Evolutionary conservation across 2,888 invertebrate species (phyloP), one percentile per base, ranked within the genome.

Genomic region (Laothoe populi): DNA sequence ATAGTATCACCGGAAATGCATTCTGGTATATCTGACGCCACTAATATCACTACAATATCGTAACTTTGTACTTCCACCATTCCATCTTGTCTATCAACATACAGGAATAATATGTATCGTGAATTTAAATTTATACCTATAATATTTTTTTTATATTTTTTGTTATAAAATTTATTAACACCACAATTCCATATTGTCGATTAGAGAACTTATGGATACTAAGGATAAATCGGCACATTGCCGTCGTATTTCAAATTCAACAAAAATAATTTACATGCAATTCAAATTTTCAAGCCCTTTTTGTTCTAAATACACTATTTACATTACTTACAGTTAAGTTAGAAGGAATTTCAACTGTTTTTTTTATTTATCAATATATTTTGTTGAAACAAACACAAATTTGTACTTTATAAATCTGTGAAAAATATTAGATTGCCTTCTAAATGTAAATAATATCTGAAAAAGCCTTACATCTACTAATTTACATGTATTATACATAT

Each of bases 151-250:
- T 88, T 88, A 87, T 83, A 78, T 73, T 76, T 84, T 85, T 87
- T 83, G 76, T 72, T 68, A 77, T 75, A 69, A 70, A 79, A 82
- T 84, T 88, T 83, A 84, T 79, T 75, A 82, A 79, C 73, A 82
- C 81, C 84, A 82, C 84, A 89, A 88, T 87, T 87, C 84, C 86
- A 83, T 87, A 88, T 84, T 84, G 84, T 88, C 84, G 74, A 83
- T 67, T 73, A 77, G 66, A 78, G 68, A 73, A 74, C 72, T 75
- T 79, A 75, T 49, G 19, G 35, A 59, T 13, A 57, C 42, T 53
- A 38, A 38, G 53, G 35, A 53, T 35, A 19, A 44, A 35, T 11
- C 35, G 35, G 53, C 53, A 53, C 35, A 19, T 4, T 21, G 53
- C 53, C 19, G 35, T 19, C 31, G 11, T 46, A 46, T 44, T 40